Evolutionary conservation across 2,797 vertebrate genomes (phyloP), one percentile per base, ranked within the genome.

Genomic region (Telmatherina bonti): DNA sequence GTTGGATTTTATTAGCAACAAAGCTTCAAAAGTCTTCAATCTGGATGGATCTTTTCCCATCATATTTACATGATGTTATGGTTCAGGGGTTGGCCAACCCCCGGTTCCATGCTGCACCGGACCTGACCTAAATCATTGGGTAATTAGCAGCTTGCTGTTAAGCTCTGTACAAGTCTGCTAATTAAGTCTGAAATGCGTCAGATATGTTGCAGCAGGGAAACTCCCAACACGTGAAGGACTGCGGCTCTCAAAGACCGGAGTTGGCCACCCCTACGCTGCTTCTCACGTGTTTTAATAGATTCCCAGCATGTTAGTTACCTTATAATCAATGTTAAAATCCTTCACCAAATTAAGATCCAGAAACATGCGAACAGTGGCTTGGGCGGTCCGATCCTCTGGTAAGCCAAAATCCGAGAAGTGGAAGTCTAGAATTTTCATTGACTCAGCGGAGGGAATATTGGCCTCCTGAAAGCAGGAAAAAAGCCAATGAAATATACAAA

Each of bases 341-440:
- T 97, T 95, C 54, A 96, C 92, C 30, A 97, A 93, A 76, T 95
- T 95, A 82, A 97, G 95, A 89, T 97, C 96, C 33, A 94, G 93
- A 82, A 97, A 96, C 96, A 97, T 97, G 6, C 96, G 95, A 62
- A 97, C 90, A 7, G 95, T 94, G 63, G 96, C 96, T 58, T 96
- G 90, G 0, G 94, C 92, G 16, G 95, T 96, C 74, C 93, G 87
- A 62, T 94, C 89, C 73, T 96, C 95, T 13, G 95, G 91, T 33
- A 96, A 87, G 47, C 95, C 91, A 55, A 95, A 96, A 80, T 95
- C 95, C 53, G 95, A 96, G 89, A 97, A 97, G 87, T 87, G 73
- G 89, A 97, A 97, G 80, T 96, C 95, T 2, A 94, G 88, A 45
- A 97, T 92, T 56, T 78, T 86, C 66, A 97, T 90, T 16, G 93